A percentile compares a stretch with the other conserved stretches of the same genome.
phyloP scores from a whole-genome alignment of 92 coral and sea anemone species.

The Zoanthus gigantus region DNA sequence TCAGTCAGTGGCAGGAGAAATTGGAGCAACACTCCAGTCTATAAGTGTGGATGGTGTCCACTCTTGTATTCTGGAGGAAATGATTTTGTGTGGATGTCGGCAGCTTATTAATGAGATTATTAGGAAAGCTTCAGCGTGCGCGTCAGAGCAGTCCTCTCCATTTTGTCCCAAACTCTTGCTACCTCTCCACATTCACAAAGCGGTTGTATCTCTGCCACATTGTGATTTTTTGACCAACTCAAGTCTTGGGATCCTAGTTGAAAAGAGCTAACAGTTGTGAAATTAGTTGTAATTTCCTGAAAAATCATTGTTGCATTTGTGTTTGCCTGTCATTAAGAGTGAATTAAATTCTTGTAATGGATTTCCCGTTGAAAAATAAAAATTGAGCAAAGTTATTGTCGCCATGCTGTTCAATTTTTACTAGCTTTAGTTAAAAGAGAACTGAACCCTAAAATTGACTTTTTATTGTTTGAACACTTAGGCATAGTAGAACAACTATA shows the following conservation, averaged over 20 bases:
- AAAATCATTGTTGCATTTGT: too few species aligned
- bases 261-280: constrained; percentile 2
- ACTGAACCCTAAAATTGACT: too few species aligned
- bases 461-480: too few species aligned
- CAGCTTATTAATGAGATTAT: constrained; percentile 78
- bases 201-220: constrained; percentile 69
- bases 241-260: constrained; percentile 61
- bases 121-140: constrained; percentile 78
- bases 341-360: too few species aligned
- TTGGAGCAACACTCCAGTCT: constrained; percentile 72
- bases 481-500: too few species aligned
- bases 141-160: constrained; percentile 69
- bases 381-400: too few species aligned
- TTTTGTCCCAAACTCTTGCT: constrained; percentile 67
- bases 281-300: too few species aligned
- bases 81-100: constrained; percentile 66
- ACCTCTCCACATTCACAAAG: constrained; percentile 80
- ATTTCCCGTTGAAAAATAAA: too few species aligned
- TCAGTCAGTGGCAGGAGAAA: constrained; percentile 79
- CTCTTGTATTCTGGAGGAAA: constrained; percentile 73
- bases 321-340: too few species aligned
- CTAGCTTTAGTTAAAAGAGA: too few species aligned
- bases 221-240: constrained; percentile 85
- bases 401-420: too few species aligned
- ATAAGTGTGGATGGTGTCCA: constrained; percentile 71